Evolutionary conservation across 2,888 invertebrate genomes (phyloP), one percentile per base, ranked within the genome.

Genomic region (Leptura quadrifasciata): DNA sequence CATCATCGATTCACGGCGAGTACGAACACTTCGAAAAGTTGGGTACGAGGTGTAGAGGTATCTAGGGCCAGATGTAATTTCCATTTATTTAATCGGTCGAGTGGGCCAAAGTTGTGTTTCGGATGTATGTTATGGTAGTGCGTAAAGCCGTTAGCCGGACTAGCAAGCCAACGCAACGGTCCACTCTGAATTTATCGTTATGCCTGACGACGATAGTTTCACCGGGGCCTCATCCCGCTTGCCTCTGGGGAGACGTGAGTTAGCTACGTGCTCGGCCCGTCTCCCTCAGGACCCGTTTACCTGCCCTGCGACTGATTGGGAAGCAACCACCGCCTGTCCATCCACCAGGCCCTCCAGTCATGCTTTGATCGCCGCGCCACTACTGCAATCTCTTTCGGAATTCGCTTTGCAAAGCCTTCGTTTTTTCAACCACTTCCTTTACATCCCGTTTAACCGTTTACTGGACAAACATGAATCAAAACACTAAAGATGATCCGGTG

Each of bases 261-360:
- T 88, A 86, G 89, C 86, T 88, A 89, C 88, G 89, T 89, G 88
- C 85, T 85, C 85, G 81, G 82, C 79, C 82, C 78, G 77, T 70
- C 71, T 88, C 88, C 87, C 88, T 58, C 75, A 85, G 88, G 89
- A 88, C 85, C 87, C 87, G 88, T 89, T 89, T 88, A 89, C 89
- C 89, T 89, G 89, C 88, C 88, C 88, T 82, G 85, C 87, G 88
- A 88, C 88, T 89, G 89, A 89, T 89, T 89, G 88, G 88, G 87
- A 87, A 87, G 86, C 84, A 83, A 83, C 83, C 82, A 76, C 77
- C 77, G 80, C 75, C 76, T 76, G 75, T 79, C 76, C 77, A 74
- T 76, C 69, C 67, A 64, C 65, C 73, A 55, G 76, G 74, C 80
- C 76, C 76, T 79, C 70, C 24, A 71, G 77, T 72, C 74, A 78